Evolutionary conservation across 2,797 vertebrate genomes (phyloP).

Genomic region (Cichlasoma orientale): DNA sequence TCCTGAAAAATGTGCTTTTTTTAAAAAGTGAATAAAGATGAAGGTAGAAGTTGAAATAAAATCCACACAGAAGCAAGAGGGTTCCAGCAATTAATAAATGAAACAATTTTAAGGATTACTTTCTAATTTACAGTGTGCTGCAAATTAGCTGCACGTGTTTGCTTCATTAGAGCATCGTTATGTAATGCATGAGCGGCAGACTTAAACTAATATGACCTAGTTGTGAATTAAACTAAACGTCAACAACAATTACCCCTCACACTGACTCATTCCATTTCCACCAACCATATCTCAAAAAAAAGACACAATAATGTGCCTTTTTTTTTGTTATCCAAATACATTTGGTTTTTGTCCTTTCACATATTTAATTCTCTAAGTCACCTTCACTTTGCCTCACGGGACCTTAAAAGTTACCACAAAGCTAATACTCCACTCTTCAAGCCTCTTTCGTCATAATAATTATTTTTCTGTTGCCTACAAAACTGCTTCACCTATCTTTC

Average conservation of each 20-base stretch:
- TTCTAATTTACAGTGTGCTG: not conserved
- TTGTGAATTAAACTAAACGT: conserved; percentile 48
- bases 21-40: not conserved
- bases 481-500: conserved; percentile 10
- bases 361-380: not conserved
- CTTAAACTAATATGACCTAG: conserved; percentile 57
- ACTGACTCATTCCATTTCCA: not conserved
- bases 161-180: conserved; percentile 55
- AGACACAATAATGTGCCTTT: conserved; percentile 7
- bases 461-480: not conserved
- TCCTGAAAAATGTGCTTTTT: not conserved
- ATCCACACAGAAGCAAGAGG: not conserved
- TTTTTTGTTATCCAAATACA: conserved; percentile 24
- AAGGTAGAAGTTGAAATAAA: not conserved
- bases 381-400: not conserved
- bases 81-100: conserved; percentile 9
- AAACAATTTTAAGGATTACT: conserved; percentile 26
- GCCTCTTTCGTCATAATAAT: conserved; percentile 7
- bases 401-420: conserved; percentile 9
- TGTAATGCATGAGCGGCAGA: conserved; percentile 11
- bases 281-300: conserved; percentile 1
- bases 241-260: conserved; percentile 32
- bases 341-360: not conserved
- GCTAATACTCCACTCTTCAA: conserved; percentile 1
- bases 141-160: conserved; percentile 21